Percentiles rank a stretch among this genome's conserved stretches.
phyloP scores from a whole-genome alignment of 2,888 invertebrate genomes.

The Tanypteryx hageni region DNA sequence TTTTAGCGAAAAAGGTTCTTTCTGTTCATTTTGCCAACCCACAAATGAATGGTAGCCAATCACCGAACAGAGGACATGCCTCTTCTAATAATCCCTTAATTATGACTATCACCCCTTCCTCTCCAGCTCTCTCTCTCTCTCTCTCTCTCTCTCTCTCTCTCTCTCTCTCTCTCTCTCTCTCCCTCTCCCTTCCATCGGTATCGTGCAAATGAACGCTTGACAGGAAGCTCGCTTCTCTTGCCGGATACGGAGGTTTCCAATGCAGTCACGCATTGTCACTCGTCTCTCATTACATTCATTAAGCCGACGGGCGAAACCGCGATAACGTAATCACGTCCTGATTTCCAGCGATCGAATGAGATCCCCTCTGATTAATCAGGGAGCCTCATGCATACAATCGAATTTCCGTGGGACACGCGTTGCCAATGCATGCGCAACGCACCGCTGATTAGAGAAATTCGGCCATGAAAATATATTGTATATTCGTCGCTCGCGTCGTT shows the following conservation, averaged over 20 bases:
- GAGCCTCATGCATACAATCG: background rate
- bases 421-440: no score
- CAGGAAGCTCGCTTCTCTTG: no score
- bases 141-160: background rate
- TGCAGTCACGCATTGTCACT: background rate
- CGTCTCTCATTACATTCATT: background rate
- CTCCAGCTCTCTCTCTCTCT: background rate
- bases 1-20: no score
- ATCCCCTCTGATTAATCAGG: background rate
- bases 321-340: background rate
- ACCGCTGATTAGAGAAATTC: no score
- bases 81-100: background rate
- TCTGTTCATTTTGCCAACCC: no score
- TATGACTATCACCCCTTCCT: background rate
- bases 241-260: background rate
- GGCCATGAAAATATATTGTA: no score
- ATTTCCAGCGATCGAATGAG: constrained; percentile 26
- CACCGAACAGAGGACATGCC: background rate
- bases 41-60: no score
- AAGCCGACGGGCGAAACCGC: constrained; percentile 9
- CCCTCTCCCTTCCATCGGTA: background rate
- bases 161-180: background rate
- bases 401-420: no score
- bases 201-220: no score
- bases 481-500: no score